Conservation (phyloP, 1,140 invertebrate genomes). For the Micrasema longulum region DNA sequence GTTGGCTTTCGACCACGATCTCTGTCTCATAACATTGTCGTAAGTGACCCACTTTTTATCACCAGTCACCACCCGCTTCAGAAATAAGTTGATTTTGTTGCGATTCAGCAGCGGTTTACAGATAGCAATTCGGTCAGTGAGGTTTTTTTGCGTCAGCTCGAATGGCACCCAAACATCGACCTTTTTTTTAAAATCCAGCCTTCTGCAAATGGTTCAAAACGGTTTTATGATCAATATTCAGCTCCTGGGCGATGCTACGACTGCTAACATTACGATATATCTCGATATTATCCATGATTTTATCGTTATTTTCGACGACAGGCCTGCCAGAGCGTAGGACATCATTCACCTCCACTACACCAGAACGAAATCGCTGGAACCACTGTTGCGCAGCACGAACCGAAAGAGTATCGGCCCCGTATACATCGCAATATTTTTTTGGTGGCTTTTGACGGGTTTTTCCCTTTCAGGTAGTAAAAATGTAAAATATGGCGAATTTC, state of each 20-base stretch:
- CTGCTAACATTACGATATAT: slow-evolving; percentile 12
- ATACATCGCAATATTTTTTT: slow-evolving; percentile 11
- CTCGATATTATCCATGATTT: slow-evolving; percentile 19
- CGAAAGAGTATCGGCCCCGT: slow-evolving; percentile 19
- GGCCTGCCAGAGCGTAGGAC: slow-evolving; percentile 14
- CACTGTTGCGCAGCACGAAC: slow-evolving; percentile 13
- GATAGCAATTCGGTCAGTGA: slow-evolving; percentile 13
- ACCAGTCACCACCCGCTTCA: background rate
- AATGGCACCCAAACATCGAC: slow-evolving; percentile 23
- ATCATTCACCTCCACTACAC: slow-evolving; percentile 20
- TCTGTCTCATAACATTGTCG: too few relatives aligned
- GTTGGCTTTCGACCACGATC: slow-evolving; percentile 22
- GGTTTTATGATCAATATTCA: slow-evolving; percentile 12
- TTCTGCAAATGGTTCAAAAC: slow-evolving; percentile 15
- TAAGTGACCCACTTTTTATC: too few relatives aligned
- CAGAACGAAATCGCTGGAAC: slow-evolving; percentile 22
- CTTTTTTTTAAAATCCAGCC: slow-evolving; percentile 11
- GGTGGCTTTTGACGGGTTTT: background rate
- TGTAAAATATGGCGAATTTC: slow-evolving; percentile 11
- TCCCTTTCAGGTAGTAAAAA: slow-evolving; percentile 12
- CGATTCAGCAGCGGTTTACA: background rate
- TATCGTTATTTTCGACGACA: slow-evolving; percentile 16
- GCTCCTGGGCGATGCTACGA: slow-evolving; percentile 14
- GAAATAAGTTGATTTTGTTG: background rate
- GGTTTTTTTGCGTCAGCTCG: slow-evolving; percentile 28